Evolutionary conservation across 2,797 vertebrate genomes (phyloP), one percentile per base, ranked within the genome.

Genomic region (Hyperoplus lanceolatus): DNA sequence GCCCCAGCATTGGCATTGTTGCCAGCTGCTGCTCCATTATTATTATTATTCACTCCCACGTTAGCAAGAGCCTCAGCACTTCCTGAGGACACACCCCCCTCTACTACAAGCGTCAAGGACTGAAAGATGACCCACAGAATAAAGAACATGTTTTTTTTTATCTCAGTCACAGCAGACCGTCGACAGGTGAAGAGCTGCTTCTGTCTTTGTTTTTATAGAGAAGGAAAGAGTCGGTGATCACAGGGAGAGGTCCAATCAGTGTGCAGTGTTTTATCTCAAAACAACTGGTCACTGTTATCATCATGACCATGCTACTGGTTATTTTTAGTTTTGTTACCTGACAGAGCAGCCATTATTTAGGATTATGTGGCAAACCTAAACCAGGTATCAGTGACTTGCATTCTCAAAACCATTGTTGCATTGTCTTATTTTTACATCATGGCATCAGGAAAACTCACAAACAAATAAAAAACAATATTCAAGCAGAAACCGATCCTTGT

Each of bases 51-150:
- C 36, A 56, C 70, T 43, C 50, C 87, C n/a, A 42, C 85, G 12
- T 88, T 91, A 39, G 63, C 84, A 58, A 72, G 84, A 18, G 84
- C 86, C 80, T 95, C 94, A 14, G 74, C 90, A 82, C 94, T 95
- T 21, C 70, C 91, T 46, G 94, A 95, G 43, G 87, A 87, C 54
- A 79, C 85, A 46, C 86, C 92, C 15, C 88, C 91, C 71, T 92
- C 79, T 62, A 89, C 93, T 75, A 89, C 75, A 10, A 87, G 55
- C 49, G 87, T 86, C 67, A 89, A 62, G 46, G 59, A 67, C 68
- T 86, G 90, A 62, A 93, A 79, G 73, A 93, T 56, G 45, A 95
- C 56, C 87, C 90, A 92, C 63, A 94, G 85, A 38, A 80, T 75
- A 74, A 81, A 88, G 75, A 92, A 85, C 93, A 94, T 95, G 79